Conservation (phyloP, 1,140 invertebrate species). For the Drosophila ogumai region DNA sequence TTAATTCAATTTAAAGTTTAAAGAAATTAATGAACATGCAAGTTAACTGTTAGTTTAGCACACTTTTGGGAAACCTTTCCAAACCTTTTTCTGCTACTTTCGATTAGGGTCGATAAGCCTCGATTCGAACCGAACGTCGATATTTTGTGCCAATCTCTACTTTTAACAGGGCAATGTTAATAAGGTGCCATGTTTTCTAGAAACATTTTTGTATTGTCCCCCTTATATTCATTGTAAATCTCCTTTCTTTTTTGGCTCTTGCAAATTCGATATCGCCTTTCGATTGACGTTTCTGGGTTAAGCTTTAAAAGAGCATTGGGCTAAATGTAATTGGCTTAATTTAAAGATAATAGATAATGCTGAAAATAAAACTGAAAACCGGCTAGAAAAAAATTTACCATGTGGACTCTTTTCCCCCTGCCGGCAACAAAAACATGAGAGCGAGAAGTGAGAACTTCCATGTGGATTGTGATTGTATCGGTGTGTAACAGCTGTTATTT, state of each 20-base stretch:
- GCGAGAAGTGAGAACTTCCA: constrained; percentile 15
- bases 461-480: constrained; percentile 47
- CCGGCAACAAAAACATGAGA: constrained; percentile 24
- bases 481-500: constrained; percentile 51
- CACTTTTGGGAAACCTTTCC: background rate
- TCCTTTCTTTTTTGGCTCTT: background rate
- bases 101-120: background rate
- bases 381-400: constrained; percentile 29
- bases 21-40: too few relatives aligned
- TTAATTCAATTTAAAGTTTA: too few relatives aligned
- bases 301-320: constrained; percentile 21
- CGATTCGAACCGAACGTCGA: background rate
- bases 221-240: background rate
- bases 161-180: constrained; percentile 23
- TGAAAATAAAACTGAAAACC: constrained; percentile 25
- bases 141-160: background rate
- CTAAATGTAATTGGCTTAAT: constrained; percentile 42
- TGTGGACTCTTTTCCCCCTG: constrained; percentile 14
- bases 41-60: too few relatives aligned
- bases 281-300: constrained; percentile 48
- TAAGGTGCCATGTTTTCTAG: constrained; percentile 20
- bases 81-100: background rate
- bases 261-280: constrained; percentile 4
- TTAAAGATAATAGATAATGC: constrained; percentile 29
- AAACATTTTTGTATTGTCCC: constrained; percentile 25